Evolutionary conservation across 35 echinoderm and acorn worm genomes (phyloP).

Genomic region (Amphiura filiformis): DNA sequence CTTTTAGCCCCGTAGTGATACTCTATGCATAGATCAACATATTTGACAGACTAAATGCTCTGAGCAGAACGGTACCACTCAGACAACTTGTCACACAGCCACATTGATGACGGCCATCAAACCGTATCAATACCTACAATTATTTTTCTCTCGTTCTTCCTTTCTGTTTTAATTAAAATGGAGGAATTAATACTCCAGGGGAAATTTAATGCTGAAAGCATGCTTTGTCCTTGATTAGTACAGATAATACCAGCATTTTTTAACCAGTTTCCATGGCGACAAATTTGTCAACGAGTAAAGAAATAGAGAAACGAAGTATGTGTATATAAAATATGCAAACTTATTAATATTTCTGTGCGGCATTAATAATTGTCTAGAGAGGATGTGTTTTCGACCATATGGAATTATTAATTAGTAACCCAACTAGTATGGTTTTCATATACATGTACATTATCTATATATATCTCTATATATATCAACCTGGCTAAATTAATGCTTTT

Average conservation of each 20-base stretch:
- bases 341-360: neutral
- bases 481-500: too few species aligned
- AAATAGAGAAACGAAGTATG: neutral
- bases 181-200: neutral
- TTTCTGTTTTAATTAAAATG: neutral
- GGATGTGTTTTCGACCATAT: neutral
- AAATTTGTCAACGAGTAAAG: neutral
- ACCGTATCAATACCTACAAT: neutral
- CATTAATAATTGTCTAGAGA: conserved; percentile 12
- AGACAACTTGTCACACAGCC: neutral
- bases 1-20: too few species aligned
- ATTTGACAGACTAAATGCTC: too few species aligned
- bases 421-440: neutral
- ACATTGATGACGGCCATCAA: neutral
- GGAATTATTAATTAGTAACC: neutral
- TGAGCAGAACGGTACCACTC: neutral
- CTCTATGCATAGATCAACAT: too few species aligned
- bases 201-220: neutral
- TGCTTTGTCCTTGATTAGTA: neutral
- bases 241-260: neutral
- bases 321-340: neutral
- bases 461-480: too few species aligned
- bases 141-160: neutral
- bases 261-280: neutral
- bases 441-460: too few species aligned